Base-by-base conservation (phyloP, 2,113 vertebrate species). In the Empidonax traillii region DNA sequence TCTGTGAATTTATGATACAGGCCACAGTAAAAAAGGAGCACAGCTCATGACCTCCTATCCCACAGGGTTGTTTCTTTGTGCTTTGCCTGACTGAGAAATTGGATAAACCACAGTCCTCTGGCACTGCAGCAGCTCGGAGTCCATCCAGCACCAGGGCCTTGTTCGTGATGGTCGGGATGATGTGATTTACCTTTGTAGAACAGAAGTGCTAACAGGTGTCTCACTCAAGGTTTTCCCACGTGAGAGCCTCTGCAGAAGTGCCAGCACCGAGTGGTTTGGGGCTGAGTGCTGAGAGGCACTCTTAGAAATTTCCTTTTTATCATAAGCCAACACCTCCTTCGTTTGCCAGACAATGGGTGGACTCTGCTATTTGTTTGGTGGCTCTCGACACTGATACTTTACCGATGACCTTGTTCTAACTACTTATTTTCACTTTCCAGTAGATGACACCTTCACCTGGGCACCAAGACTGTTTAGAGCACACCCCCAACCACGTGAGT, bases 181-280 rank as follows among this genome's bases (percentile, higher is more conserved):
- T 0, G 3, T 19, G 62, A 47, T 62, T 76, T n/a, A 62, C 39
- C 58, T 80, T 80, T 35, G 30, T 30, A 56, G 18, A 41, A 59
- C 66, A 20, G 0, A 61, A n/a, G 25, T 1, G 21, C 23, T 14
- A 8, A 0, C 0, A 75, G 15, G 20, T 68, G 41, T 79, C 41
- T 87, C 63, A 31, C 43, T 14, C 62, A 7, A 0, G 4, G 2
- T 16, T 59, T 83, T 28, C 63, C 51, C 52, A 31, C 16, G 23
- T 2, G 6, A 89, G 81, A 62, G 37, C 24, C 9, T 5, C 69
- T 39, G 76, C 39, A 56, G 47, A 39, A 78, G 23, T 8, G 14
- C 62, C 74, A 18, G 39, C 47, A 41, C 51, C 5, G n/a, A 83
- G 46, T 22, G n/a, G 9, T 30, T 56, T 19, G 9, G 46, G 63